Evolutionary conservation across 2,113 vertebrate genomes (phyloP), one percentile per base, ranked within the genome.

Genomic region (Micronycteris hirsuta): DNA sequence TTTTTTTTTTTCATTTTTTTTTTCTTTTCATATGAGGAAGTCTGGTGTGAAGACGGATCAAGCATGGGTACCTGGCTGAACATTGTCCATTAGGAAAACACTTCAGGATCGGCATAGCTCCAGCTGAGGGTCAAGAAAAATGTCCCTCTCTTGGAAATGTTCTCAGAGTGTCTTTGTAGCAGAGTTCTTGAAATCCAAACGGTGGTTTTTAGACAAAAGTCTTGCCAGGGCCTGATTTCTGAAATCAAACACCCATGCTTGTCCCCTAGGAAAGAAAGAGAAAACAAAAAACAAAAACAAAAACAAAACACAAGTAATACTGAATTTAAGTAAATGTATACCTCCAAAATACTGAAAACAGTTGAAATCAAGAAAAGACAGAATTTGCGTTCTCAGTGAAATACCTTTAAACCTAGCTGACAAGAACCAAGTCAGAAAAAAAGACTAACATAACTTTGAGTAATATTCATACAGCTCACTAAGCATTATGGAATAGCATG

Each of bases 401-500:
- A 98, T 98, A 98, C 98, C 98, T 98, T 98, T 98, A 98, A 98
- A 99, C 97, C 98, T 98, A 99, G 98, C 98, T 98, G 98, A 98
- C 98, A 98, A 98, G 98, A 99, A 98, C 98, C 97, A 97, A 98
- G 98, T 98, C 98, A 98, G 98, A 98, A 98, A 98, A 95, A 98
- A 99, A 98, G 98, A 98, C 98, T 98, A 99, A 99, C 98, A 98
- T 98, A 99, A 99, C 97, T 98, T 98, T 98, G 99, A 98, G 98
- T 99, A 98, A 98, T 99, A 99, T 98, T 99, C 97, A 99, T 99
- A 99, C 98, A 99, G 99, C 98, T 99, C 98, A 99, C 98, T 99
- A 99, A 99, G 99, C 98, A 98, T 99, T 99, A 99, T 99, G 99
- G 99, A 99, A 98, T 98, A 99, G 99, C 99, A 99, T 99, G 99